Conservation (phyloP, 2,888 invertebrate species). For the Stenolophus ochropezus region DNA sequence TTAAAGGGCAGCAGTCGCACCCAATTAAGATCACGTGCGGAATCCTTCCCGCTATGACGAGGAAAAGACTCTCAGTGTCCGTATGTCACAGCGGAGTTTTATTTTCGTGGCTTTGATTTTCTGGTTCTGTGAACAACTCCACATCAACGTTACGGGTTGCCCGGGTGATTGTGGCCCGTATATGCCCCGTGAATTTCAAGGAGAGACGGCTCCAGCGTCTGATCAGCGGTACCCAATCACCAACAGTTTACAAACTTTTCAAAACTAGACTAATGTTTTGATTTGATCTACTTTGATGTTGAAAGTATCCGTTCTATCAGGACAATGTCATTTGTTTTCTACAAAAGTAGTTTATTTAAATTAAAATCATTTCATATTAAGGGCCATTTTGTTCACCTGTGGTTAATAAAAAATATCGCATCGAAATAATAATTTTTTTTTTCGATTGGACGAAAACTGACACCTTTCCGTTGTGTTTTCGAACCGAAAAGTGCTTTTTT, state of each 20-base stretch:
- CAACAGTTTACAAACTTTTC: slow-evolving; percentile 4
- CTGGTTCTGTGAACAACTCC: slow-evolving; percentile 53
- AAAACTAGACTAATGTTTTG: slow-evolving; percentile 25
- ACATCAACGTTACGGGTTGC: slow-evolving; percentile 54
- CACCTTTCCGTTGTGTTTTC: too few species aligned
- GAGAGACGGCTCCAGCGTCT: slow-evolving; percentile 2
- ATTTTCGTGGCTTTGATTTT: slow-evolving; percentile 57
- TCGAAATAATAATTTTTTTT: too few species aligned
- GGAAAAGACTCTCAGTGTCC: slow-evolving; percentile 15
- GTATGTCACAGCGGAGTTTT: slow-evolving; percentile 45
- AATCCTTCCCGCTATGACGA: slow-evolving; percentile 14
- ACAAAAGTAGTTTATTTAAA: too few species aligned
- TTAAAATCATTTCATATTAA: too few species aligned
- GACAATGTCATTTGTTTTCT: neutral
- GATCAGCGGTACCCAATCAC: slow-evolving; percentile 51
- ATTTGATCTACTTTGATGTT: slow-evolving; percentile 37
- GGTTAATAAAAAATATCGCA: too few species aligned
- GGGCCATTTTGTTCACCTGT: too few species aligned
- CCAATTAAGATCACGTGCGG: slow-evolving; percentile 50
- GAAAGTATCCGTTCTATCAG: neutral
- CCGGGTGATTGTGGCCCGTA: slow-evolving; percentile 55
- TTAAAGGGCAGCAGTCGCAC: slow-evolving; percentile 37
- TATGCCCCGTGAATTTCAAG: slow-evolving; percentile 56
- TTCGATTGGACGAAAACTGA: too few species aligned
- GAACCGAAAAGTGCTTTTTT: too few species aligned